Base-by-base conservation (phyloP, 2,888 invertebrate genomes). In the Sclerodermus sp. region DNA sequence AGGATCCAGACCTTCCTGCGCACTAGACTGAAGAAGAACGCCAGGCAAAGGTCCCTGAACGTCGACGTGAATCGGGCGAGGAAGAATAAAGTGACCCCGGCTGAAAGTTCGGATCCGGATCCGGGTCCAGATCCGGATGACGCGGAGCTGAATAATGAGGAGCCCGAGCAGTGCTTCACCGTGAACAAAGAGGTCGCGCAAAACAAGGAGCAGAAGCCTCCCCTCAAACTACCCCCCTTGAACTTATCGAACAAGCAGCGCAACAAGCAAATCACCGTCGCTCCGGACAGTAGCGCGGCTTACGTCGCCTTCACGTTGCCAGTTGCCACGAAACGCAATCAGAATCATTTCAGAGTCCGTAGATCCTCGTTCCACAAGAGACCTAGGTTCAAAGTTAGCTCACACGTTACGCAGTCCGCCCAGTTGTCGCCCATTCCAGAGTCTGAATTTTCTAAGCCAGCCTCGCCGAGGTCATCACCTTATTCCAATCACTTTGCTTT, bases 371-470 rank as follows among this genome's bases (percentile, higher is more conserved):
- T 75, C 10, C 67, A 71, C 42, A 76, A 74, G 42, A 58, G 75
- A 43, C 72, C 74, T 1, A 67, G 71, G 29, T 72, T 74, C 47
- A 77, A 74, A 47, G 64, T 73, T 47, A 71, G 71, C 13, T 68
- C 72, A 8, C 75, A 73, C 31, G 55, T 76, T 1, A 66, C 77
- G 1, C 78, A 79, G 43, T 75, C 79, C 5, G 78, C 80, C 6
- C 79, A 79, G 31, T 74, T 88, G 49, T 87, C 87, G 47, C 88
- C 88, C 29, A 88, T 88, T 47, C 83, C 86, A 51, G 88, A 88
- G 67, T 86, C 87, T 40, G 88, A 88, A 29, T 78, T 87, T 14
- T 87, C 87, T 41, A 88, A 88, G 79, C 87, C 87, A 1, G 84
- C 85, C 13, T 87, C 87, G 49, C 87, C 87, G 63, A 69, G 80